These are phyloP conservation scores for Eledona agricola DNA, from an alignment of 2,888 invertebrate species.

Conservation along the genomic window DNA sequence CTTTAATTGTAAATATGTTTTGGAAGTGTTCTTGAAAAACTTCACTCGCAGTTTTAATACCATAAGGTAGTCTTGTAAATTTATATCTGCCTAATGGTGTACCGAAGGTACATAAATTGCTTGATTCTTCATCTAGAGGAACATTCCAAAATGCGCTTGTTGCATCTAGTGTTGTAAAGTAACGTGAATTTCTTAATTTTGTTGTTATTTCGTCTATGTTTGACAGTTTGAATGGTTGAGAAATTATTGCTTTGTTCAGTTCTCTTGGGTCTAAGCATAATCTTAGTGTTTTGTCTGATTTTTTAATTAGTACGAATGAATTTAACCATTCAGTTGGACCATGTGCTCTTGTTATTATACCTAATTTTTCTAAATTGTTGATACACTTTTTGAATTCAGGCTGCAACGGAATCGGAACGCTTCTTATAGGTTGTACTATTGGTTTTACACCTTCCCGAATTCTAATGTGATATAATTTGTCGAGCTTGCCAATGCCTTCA, in stretches of 20 bases:
- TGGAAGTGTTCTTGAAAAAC: slow-evolving; percentile 31
- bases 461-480: slow-evolving; percentile 35
- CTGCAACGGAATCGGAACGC: slow-evolving; percentile 35
- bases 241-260: slow-evolving; percentile 37
- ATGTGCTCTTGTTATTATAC: slow-evolving; percentile 36
- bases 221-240: slow-evolving; percentile 30
- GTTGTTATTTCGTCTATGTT: slow-evolving; percentile 34
- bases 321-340: slow-evolving; percentile 41
- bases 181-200: slow-evolving; percentile 33
- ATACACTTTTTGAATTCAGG: slow-evolving; percentile 29
- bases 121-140: slow-evolving; percentile 36
- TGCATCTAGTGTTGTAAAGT: slow-evolving; percentile 36
- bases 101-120: slow-evolving; percentile 37
- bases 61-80: slow-evolving; percentile 32
- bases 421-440: slow-evolving; percentile 34
- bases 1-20: slow-evolving; percentile 17
- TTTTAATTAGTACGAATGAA: slow-evolving; percentile 40
- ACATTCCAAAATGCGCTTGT: slow-evolving; percentile 37
- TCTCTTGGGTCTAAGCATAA: slow-evolving; percentile 41
- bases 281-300: slow-evolving; percentile 35
- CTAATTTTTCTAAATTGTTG: slow-evolving; percentile 5
- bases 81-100: slow-evolving; percentile 36
- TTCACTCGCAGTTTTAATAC: slow-evolving; percentile 24
- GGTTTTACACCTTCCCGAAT: slow-evolving; percentile 32
- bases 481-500: slow-evolving; percentile 29